phyloP scores from a whole-genome alignment of 2,888 invertebrate genomes.

The Pogonocherus hispidulus region DNA sequence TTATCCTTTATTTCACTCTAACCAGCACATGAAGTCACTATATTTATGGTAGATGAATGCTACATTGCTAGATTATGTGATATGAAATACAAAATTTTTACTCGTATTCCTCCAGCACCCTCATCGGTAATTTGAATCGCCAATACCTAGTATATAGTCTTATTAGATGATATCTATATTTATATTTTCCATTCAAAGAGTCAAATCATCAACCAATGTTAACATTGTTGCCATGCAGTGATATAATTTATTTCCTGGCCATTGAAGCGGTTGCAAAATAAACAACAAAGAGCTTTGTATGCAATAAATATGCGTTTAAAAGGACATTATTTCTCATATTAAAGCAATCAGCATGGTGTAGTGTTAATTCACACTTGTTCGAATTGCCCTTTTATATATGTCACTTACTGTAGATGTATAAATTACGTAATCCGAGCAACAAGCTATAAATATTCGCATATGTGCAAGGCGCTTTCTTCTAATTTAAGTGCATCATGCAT shows the following conservation, averaged over 20 bases:
- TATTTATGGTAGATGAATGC: too few relatives aligned
- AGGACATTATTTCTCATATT: slow-evolving; percentile 16
- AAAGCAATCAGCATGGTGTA: slow-evolving; percentile 18
- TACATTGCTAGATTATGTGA: too few relatives aligned
- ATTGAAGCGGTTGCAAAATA: background rate
- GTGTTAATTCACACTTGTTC: slow-evolving; percentile 20
- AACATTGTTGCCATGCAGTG: background rate
- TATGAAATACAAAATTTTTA: too few relatives aligned
- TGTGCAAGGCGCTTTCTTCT: background rate
- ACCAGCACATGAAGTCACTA: too few relatives aligned
- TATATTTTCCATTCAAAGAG: too few relatives aligned
- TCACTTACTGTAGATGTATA: background rate
- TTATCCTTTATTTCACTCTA: too few relatives aligned
- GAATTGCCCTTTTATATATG: slow-evolving; percentile 14
- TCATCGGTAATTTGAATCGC: too few relatives aligned
- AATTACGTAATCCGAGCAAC: slow-evolving; percentile 8
- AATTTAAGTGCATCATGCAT: too few relatives aligned
- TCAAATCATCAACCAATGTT: background rate
- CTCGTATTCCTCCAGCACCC: too few relatives aligned
- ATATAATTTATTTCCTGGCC: background rate
- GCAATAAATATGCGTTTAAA: slow-evolving; percentile 20
- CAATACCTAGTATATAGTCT: too few relatives aligned
- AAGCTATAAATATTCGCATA: background rate
- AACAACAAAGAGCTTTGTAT: slow-evolving; percentile 2
- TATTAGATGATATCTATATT: too few relatives aligned